Base-by-base conservation (phyloP, 2,888 invertebrate species). In the Acrocera orbiculus region DNA sequence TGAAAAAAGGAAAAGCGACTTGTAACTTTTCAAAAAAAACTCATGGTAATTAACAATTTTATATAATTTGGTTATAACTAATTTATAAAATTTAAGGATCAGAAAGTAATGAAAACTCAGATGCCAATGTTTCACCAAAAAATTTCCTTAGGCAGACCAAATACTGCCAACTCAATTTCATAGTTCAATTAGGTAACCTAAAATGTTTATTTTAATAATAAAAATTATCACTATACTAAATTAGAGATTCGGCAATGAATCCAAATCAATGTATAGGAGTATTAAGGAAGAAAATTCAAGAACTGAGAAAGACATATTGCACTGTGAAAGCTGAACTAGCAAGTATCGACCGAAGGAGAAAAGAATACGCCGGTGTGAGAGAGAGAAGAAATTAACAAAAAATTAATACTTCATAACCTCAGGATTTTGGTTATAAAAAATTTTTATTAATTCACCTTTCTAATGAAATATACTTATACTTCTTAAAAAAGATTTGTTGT, bases 251-350 rank as follows among this genome's bases (percentile, higher is more conserved):
- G n/a, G 69, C 73, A 40, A 69, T 83, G 55, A 82, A 81, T 54
- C 73, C 77, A 30, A 73, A 70, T 45, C 78, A 81, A 47, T 73
- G 86, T 46, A 86, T 89, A 53, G 71, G 73, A 39, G 66, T 86
- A 41, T 56, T 89, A 36, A 76, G 77, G 44, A 74, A 82, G 37
- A 78, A 80, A 45, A 66, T 89, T 39, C 67, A 77, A 22, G 83
- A 86, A 47, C 60, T 89, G 36, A 70, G 82, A 39, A 86, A 83
- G 61, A 78, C 83, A 1, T 92, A 93, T 55, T 77, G 81, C 54
- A 71, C 75, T 40, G 77, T 89, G 30, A 92, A 92, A 58, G 71
- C 80, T 1, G 87, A 92, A 56, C 69, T 93, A 32, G 85, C 87
- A 3, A 73, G 75, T 37, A 83, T 92, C 45, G 93, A 93, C 59